These are phyloP conservation scores for Melieria crassipennis DNA, from an alignment of 2,888 invertebrate species.

Conservation along the genomic window DNA sequence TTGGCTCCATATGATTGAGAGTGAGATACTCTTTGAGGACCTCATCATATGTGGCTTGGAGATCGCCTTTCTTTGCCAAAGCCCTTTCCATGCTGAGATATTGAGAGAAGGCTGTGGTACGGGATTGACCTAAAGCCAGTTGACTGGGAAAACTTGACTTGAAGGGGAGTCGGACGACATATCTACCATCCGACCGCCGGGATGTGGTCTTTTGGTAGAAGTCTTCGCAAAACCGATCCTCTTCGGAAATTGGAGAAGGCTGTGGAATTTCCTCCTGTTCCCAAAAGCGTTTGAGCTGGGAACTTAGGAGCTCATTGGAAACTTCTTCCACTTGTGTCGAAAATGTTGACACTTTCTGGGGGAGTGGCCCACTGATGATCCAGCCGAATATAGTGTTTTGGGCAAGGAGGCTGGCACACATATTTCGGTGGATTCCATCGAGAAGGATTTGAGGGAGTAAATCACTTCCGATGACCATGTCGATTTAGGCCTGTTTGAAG, in stretches of 20 bases:
- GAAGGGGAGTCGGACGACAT: too few relatives aligned
- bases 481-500: conserved; percentile 1
- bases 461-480: conserved; percentile 29
- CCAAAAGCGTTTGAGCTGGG: conserved; percentile 20
- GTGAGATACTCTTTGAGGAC: conserved; percentile 6
- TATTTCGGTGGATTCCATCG: conserved; percentile 6
- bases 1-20: conserved; percentile 30
- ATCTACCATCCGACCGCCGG: not conserved
- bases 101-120: too few relatives aligned
- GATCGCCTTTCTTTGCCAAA: too few relatives aligned
- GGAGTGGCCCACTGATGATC: conserved; percentile 25
- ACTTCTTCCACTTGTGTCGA: conserved; percentile 12
- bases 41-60: too few relatives aligned
- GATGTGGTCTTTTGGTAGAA: too few relatives aligned
- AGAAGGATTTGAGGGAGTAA: conserved; percentile 17
- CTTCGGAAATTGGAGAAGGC: too few relatives aligned
- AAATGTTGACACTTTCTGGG: conserved; percentile 12
- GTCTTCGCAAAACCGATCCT: too few relatives aligned
- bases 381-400: conserved; percentile 27
- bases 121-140: too few relatives aligned
- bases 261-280: conserved; percentile 18
- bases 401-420: conserved; percentile 11
- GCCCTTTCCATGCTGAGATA: too few relatives aligned
- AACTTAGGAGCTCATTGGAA: not conserved
- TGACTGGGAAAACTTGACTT: too few relatives aligned